These are phyloP conservation scores for Masticophis lateralis DNA, from an alignment of 2,797 vertebrate species.

Conservation along the genomic window DNA sequence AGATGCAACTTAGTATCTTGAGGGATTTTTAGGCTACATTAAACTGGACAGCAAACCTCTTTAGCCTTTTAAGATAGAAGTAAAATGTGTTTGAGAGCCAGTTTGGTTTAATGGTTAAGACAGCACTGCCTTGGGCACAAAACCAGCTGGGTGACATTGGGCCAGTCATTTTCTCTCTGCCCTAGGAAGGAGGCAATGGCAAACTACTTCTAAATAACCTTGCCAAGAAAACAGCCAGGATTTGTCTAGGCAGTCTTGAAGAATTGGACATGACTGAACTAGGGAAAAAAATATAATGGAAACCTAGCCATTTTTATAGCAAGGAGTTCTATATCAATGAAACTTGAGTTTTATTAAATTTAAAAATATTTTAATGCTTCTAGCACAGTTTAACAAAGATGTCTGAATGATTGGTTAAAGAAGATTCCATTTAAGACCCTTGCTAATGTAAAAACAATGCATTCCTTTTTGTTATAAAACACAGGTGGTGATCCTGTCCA, in stretches of 20 bases:
- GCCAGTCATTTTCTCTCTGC: not conserved
- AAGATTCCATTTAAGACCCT: constrained; percentile 25
- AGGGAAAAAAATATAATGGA: not conserved
- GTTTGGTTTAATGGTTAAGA: not conserved
- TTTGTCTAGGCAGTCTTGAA: not conserved
- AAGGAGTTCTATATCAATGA: constrained; percentile 59
- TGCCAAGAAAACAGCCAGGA: not conserved
- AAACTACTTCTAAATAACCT: not conserved
- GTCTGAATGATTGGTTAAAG: constrained; percentile 25
- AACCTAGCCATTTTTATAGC: constrained; percentile 45
- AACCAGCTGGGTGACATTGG: not conserved
- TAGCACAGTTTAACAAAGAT: constrained; percentile 27
- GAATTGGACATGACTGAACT: not conserved
- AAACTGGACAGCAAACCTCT: not conserved
- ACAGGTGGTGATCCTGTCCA: not conserved
- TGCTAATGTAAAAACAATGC: constrained; percentile 10
- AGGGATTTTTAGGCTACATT: not conserved
- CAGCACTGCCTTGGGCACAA: not conserved
- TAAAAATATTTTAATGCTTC: not conserved
- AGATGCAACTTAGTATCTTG: not conserved
- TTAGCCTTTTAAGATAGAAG: not conserved
- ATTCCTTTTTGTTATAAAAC: constrained; percentile 8
- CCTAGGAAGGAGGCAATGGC: not conserved
- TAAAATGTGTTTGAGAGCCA: not conserved
- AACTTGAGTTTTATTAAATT: constrained; percentile 1